phyloP scores from a whole-genome alignment of 2,797 vertebrate genomes.

The Brotula barbata region DNA sequence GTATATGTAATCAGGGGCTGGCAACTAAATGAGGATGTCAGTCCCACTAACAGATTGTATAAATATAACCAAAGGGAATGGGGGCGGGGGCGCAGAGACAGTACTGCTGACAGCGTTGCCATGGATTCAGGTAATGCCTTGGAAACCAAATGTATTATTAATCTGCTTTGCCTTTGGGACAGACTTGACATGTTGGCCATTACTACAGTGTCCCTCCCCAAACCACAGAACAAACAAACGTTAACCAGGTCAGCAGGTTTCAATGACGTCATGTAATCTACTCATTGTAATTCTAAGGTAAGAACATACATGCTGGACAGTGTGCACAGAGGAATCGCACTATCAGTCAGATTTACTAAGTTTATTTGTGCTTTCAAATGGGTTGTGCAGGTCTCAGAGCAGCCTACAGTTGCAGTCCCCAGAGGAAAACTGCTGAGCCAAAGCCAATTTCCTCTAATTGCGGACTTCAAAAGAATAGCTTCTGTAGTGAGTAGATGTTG shows the following conservation, averaged over 20 bases:
- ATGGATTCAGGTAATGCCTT: constrained; percentile 38
- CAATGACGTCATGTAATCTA: not conserved
- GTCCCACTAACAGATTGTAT: not conserved
- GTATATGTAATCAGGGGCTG: too few relatives aligned
- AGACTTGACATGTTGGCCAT: constrained; percentile 23
- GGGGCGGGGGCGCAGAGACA: not conserved
- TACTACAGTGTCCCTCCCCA: constrained; percentile 11
- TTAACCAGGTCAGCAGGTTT: constrained; percentile 21
- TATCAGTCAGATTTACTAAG: not conserved
- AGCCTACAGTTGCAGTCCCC: not conserved
- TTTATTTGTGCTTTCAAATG: constrained; percentile 17
- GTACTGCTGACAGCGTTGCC: constrained; percentile 22
- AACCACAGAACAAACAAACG: not conserved
- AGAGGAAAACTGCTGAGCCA: constrained; percentile 32
- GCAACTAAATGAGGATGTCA: not conserved
- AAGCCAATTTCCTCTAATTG: constrained; percentile 30
- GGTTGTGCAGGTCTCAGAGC: constrained; percentile 20
- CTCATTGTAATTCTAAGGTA: not conserved
- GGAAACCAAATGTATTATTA: constrained; percentile 58
- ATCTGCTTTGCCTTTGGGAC: constrained; percentile 34
- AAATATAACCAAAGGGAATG: not conserved
- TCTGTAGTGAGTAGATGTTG: constrained; percentile 11
- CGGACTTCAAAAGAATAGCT: constrained; percentile 34
- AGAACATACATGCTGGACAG: not conserved
- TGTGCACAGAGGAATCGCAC: constrained; percentile 3